These are phyloP conservation scores for Heliconius melpomene DNA, from an alignment of 1,140 invertebrate genomes.

Conservation along the genomic window DNA sequence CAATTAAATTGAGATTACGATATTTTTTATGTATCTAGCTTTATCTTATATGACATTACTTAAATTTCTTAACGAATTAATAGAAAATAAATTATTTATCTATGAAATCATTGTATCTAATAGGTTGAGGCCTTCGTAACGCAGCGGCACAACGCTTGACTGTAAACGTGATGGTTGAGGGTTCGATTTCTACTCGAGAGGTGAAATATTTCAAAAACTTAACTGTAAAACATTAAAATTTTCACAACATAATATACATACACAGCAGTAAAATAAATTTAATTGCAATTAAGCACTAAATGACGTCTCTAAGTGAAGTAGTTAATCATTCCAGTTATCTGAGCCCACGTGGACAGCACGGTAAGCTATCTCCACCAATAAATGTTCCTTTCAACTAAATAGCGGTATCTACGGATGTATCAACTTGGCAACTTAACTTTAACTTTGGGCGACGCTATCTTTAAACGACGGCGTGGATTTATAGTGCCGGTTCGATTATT, in stretches of 20 bases:
- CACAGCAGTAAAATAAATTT: background rate
- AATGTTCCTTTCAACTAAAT: background rate
- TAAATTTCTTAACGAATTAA: background rate
- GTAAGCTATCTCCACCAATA: background rate
- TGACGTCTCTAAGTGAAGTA: background rate
- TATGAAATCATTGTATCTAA: too few species aligned
- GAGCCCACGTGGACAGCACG: background rate
- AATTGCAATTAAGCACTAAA: background rate
- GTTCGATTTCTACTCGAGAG: too few species aligned
- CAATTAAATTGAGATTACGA: background rate
- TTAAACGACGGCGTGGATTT: background rate
- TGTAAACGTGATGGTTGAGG: too few species aligned
- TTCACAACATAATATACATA: too few species aligned
- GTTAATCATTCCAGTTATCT: background rate
- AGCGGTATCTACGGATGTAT: background rate
- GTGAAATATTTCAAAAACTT: too few species aligned
- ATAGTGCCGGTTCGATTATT: background rate
- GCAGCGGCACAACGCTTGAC: too few species aligned
- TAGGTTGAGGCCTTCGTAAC: too few species aligned
- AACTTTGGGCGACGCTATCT: conserved; percentile 9
- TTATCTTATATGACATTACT: background rate
- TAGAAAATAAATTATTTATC: background rate
- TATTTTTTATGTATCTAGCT: background rate
- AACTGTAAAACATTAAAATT: too few species aligned
- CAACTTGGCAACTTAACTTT: conserved; percentile 21